Conservation (phyloP, 2,113 vertebrate genomes). For the Amphiprion ocellaris region DNA sequence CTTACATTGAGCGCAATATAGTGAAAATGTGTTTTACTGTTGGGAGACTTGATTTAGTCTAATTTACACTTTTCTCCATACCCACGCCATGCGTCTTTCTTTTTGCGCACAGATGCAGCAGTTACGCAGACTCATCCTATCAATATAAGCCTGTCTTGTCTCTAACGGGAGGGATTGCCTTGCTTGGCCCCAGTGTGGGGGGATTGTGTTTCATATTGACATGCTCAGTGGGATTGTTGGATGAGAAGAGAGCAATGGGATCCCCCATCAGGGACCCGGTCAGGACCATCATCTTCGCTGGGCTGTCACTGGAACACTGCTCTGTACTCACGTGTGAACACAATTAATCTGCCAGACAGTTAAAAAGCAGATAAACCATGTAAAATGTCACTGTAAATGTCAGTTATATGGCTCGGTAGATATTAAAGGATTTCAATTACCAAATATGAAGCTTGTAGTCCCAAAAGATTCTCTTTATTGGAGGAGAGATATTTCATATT, state of each 20-base stretch:
- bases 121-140: slow-evolving; percentile 47
- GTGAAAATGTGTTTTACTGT: slow-evolving; percentile 70
- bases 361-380: slow-evolving; percentile 55
- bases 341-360: slow-evolving; percentile 51
- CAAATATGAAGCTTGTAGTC: slow-evolving; percentile 40
- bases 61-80: slow-evolving; percentile 65
- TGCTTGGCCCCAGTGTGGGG: slow-evolving; percentile 33
- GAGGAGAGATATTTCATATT: slow-evolving; percentile 22
- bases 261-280: slow-evolving; percentile 75
- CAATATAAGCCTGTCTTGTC: slow-evolving; percentile 53
- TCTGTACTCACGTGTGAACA: slow-evolving; percentile 44
- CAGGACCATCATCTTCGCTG: slow-evolving; percentile 60
- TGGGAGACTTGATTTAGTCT: slow-evolving; percentile 71
- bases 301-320: slow-evolving; percentile 58
- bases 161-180: slow-evolving; percentile 52
- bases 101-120: slow-evolving; percentile 34
- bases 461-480: slow-evolving; percentile 30
- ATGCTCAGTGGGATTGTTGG: slow-evolving; percentile 83
- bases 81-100: slow-evolving; percentile 41
- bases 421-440: slow-evolving; percentile 47
- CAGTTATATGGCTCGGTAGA: slow-evolving; percentile 46
- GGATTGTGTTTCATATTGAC: slow-evolving; percentile 82
- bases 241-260: slow-evolving; percentile 81
- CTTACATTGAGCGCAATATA: slow-evolving; percentile 72
- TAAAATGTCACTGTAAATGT: slow-evolving; percentile 66